Base-by-base conservation (phyloP, 2,888 invertebrate genomes). In the Copidosoma aretas region DNA sequence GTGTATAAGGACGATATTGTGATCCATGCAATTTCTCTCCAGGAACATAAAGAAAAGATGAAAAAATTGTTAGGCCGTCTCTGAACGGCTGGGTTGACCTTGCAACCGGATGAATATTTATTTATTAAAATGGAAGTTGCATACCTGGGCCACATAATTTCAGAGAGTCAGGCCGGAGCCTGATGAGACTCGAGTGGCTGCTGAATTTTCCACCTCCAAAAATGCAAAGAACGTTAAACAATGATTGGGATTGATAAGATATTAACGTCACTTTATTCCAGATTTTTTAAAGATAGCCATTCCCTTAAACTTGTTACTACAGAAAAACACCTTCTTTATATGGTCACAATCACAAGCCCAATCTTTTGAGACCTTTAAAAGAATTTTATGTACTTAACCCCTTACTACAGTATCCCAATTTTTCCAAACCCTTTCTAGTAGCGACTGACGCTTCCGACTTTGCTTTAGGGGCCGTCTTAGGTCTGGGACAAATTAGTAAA, bases 171-270 rank as follows among this genome's bases (percentile, higher is more conserved):
- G n/a, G 32, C 56, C 32, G 12, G 56, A 57, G 12, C 56, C 56
- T 25, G 12, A 32, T 10, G 43, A 59, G 22, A 14, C 43, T n/a
- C 15, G 8, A 46, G 59, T 43, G 8, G 59, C 43, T 15, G 14
- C 41, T 10, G 17, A 43, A 14, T 59, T 59, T 19, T 43, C 59
- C 2, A 12, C 43, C n/a, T 43, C 46, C 10, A 54, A 54, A 54
- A 54, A 12, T 24, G 3, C 5, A 10, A 54, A 54, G 22, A 46
- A 60, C 3, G 84, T 87, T 86, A 80, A 89, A 88, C 76, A 86
- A 87, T 73, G 85, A 82, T 67, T 81, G 80, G 72, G 89, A 88
- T 70, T 86, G 81, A 75, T 81, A 60, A 32, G 25, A 25, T 60
- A 60, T 49, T 60, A 60, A 19, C 21, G 60, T 24, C 17, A 24